These are phyloP conservation scores for Rhinoptilus africanus DNA, from an alignment of 2,113 vertebrate genomes.

Conservation along the genomic window DNA sequence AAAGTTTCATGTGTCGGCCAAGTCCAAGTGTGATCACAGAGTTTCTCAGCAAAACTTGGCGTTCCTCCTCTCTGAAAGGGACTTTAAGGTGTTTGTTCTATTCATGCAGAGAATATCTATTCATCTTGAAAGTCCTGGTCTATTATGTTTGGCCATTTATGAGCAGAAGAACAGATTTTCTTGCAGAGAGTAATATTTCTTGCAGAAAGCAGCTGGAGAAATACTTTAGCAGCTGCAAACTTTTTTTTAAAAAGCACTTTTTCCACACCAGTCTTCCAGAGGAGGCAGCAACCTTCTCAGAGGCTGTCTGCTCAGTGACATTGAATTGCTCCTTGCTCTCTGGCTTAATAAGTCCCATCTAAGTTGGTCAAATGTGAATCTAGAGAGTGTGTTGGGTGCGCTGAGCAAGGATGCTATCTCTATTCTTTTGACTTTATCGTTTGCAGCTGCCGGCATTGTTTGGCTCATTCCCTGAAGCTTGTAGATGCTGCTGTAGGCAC, in stretches of 20 bases:
- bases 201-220: background rate
- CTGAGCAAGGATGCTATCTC: background rate
- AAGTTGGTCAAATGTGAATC: background rate
- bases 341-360: background rate
- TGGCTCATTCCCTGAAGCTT: background rate
- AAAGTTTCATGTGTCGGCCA: background rate
- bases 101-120: background rate
- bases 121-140: background rate
- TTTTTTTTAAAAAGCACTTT: background rate
- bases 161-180: background rate
- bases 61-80: background rate
- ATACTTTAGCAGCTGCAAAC: background rate
- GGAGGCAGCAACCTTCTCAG: background rate
- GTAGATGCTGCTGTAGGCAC: background rate
- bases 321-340: background rate
- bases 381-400: background rate
- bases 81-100: background rate
- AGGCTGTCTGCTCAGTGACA: background rate
- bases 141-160: background rate
- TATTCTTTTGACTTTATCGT: background rate
- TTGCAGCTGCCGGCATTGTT: background rate
- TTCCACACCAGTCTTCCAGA: background rate
- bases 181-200: background rate
- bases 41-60: background rate
- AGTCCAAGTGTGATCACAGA: background rate